phyloP scores from a whole-genome alignment of 2,888 invertebrate genomes.

The Iphiclides podalirius region DNA sequence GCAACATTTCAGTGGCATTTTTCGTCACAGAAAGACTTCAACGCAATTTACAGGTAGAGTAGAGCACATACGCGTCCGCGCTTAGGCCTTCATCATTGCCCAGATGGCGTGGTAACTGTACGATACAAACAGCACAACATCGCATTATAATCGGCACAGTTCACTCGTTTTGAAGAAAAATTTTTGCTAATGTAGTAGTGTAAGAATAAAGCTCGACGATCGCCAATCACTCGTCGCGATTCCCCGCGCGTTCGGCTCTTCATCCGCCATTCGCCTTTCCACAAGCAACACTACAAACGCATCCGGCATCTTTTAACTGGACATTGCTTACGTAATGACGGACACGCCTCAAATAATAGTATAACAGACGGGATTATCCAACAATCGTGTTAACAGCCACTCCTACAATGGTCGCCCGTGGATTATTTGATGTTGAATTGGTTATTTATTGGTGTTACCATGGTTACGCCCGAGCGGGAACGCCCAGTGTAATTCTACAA shows the following conservation, averaged over 20 bases:
- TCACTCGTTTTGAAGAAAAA: constrained; percentile 7
- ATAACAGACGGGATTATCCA: constrained; percentile 51
- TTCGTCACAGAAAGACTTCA: constrained; percentile 19
- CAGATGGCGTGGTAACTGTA: constrained; percentile 16
- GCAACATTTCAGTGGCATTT: constrained; percentile 15
- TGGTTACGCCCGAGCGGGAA: constrained; percentile 35
- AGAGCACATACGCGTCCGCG: not conserved
- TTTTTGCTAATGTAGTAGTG: constrained; percentile 12
- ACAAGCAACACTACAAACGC: constrained; percentile 3
- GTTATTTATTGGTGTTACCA: constrained; percentile 38
- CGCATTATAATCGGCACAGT: not conserved
- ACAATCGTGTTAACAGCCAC: constrained; percentile 60
- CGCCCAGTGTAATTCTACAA: constrained; percentile 29
- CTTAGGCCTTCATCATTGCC: constrained; percentile 2
- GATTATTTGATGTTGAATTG: constrained; percentile 30
- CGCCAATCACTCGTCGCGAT: constrained; percentile 18
- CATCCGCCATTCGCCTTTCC: constrained; percentile 11
- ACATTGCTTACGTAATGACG: constrained; percentile 28
- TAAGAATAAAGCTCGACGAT: constrained; percentile 11
- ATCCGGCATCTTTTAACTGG: constrained; percentile 13
- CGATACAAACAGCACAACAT: not conserved
- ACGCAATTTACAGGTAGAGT: constrained; percentile 14
- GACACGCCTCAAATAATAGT: constrained; percentile 57
- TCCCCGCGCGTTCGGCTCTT: constrained; percentile 5
- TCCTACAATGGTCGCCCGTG: constrained; percentile 43